These are phyloP conservation scores for Portunus trituberculatus DNA, from an alignment of 1,140 invertebrate species.

Conservation along the genomic window DNA sequence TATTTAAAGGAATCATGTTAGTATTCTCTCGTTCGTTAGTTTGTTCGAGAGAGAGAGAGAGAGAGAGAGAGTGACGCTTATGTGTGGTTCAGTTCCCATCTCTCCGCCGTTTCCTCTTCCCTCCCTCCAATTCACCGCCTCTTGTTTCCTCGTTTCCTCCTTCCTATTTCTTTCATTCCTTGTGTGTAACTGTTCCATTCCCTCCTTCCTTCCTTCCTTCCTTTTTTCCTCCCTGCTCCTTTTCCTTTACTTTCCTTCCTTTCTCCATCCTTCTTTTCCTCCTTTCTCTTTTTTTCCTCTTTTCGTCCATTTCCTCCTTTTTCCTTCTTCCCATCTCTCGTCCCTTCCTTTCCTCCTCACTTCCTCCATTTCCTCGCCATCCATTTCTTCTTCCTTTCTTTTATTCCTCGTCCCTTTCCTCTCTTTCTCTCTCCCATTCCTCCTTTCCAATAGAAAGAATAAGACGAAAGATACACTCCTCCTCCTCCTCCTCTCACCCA, in stretches of 20 bases:
- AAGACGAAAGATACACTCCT: no score
- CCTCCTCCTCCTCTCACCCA: no score
- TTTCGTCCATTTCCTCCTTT: not conserved
- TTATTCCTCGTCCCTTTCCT: no score
- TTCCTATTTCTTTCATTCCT: not conserved
- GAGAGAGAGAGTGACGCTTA: no score
- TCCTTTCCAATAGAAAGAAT: no score
- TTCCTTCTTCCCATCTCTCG: no score
- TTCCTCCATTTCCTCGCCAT: not conserved
- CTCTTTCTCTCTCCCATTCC: not conserved
- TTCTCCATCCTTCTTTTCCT: not conserved
- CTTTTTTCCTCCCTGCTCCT: not conserved
- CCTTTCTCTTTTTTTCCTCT: not conserved
- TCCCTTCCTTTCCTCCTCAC: not conserved
- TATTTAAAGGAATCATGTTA: no score
- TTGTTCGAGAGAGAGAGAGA: no score
- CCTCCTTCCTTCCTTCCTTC: not conserved
- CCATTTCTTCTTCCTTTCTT: not conserved
- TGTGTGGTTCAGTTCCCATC: no score
- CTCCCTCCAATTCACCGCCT: not conserved
- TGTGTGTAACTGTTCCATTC: not conserved
- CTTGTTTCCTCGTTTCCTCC: not conserved
- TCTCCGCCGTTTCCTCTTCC: not conserved
- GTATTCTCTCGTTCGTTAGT: no score
- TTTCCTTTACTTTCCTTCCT: not conserved